phyloP scores from a whole-genome alignment of 2,113 vertebrate species.

The Dipodomys merriami region DNA sequence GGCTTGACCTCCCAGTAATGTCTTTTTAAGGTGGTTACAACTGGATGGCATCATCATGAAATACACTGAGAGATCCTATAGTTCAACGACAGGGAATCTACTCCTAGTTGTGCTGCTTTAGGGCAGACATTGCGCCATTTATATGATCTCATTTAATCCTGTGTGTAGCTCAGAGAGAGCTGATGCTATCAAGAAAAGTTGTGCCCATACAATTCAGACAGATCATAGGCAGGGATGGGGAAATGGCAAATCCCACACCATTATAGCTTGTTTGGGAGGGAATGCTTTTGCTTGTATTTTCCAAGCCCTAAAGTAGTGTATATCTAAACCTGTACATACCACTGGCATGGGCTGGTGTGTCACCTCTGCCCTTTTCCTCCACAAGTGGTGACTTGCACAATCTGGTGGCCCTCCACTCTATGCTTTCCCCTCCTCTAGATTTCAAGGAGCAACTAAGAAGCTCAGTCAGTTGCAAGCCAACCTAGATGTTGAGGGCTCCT shows the following conservation, averaged over 20 bases:
- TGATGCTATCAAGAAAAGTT: background rate
- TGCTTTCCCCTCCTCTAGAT: background rate
- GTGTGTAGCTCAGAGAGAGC: background rate
- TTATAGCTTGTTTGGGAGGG: background rate
- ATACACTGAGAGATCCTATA: too few species aligned
- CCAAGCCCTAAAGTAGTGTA: background rate
- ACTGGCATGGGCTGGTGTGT: background rate
- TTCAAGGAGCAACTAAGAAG: background rate
- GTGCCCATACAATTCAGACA: background rate
- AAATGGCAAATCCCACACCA: background rate
- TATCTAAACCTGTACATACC: background rate
- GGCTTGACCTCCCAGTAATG: too few species aligned
- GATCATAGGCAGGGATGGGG: rapidly evolving
- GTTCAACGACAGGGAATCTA: too few species aligned
- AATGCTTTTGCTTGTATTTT: background rate
- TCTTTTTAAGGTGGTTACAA: background rate
- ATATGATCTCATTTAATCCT: background rate
- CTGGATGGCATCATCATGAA: background rate
- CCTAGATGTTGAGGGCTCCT: background rate
- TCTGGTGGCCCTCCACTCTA: too few species aligned
- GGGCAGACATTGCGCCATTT: too few species aligned
- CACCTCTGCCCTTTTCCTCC: too few species aligned
- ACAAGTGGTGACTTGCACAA: too few species aligned
- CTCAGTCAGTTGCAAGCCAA: background rate
- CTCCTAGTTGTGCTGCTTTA: too few species aligned